Base-by-base conservation (phyloP, 2,113 vertebrate species). In the Oreocharis arfaki region DNA sequence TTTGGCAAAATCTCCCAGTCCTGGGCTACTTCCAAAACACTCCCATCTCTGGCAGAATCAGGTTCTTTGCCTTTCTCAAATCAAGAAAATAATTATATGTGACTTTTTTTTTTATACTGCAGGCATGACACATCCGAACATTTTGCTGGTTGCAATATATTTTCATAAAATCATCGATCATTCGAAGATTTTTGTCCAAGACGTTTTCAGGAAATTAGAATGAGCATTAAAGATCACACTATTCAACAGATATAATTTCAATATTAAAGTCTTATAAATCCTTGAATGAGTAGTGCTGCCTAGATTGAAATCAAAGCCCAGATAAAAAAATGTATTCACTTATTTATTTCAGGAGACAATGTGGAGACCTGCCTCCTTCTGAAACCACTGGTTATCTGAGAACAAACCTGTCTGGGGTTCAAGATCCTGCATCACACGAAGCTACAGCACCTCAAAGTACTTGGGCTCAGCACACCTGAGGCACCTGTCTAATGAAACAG, bases 141-240 rank as follows among this genome's bases (percentile, higher is more conserved):
- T 92, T 76, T 75, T 95, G 42, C 42, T 83, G 52, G 42, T 87
- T 75, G 59, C 79, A 37, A 42, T 60, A 26, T 24, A 44, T 53
- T 81, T 81, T 85, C 35, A 63, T 82, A 94, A 96, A 81, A 78
- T 42, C 46, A 79, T 70, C 60, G 81, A 32, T 87, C 61, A 96
- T n/a, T 12, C 63, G 75, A 70, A 90, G n/a, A 73, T 84, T 67
- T 94, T 92, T 94, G 41, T 68, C 67, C 87, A 83, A 96, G 63
- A 81, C 50, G 21, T 64, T 95, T 85, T 89, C 68, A 97, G 92
- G 83, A 96, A 96, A 97, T 94, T 91, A 69, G 41, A 90, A 55
- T 63, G 79, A 89, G 60, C 46, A 69, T 55, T 57, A 87, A 82
- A 96, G 61, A 87, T 70, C 84, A 56, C 8, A 24, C 55, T 90